Evolutionary conservation across 2,888 invertebrate species (phyloP), one percentile per base, ranked within the genome.

Genomic region (Branchipolynoe longqiensis): DNA sequence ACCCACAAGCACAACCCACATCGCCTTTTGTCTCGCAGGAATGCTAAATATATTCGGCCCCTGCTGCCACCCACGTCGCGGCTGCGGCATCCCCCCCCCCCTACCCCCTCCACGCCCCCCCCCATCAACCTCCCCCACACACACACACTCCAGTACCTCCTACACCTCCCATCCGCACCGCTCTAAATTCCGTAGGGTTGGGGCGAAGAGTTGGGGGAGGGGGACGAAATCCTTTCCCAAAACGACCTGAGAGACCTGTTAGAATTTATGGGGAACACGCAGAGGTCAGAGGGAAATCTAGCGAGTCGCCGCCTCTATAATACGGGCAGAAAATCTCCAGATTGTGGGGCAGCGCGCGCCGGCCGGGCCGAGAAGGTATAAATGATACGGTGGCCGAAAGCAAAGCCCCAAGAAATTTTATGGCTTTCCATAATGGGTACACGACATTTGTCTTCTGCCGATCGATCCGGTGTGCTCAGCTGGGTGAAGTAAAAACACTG

Each of bases 311-410:
- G 78, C 78, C 78, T 78, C 41, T 78, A 78, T 54, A 78, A 78
- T 78, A 78, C 54, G 78, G 78, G 3, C 41, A 78, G 78, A 78
- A 78, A 78, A 78, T 78, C 48, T 78, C 78, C 78, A 78, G 78
- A 78, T 78, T 78, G 69, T 41, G 48, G 54, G 41, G 14, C 78
- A 33, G 48, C n/a, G 25, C 4, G n/a, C 14, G n/a, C 14, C n/a
- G 14, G 48, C 41, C 18, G 6, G 14, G 28, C 14, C n/a, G 78
- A 78, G 78, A 78, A 41, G 48, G 78, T 78, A 78, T 78, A 78
- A 78, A 78, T 78, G 78, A 78, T 78, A 78, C 78, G 78, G 78
- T 78, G 78, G 78, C 78, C 78, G 78, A 78, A 78, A 78, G 78
- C 78, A 78, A 78, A 78, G 78, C 78, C 48, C 78, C 78, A 78